phyloP scores from a whole-genome alignment of 1,140 invertebrate species.

The Neodiprion lecontei region DNA sequence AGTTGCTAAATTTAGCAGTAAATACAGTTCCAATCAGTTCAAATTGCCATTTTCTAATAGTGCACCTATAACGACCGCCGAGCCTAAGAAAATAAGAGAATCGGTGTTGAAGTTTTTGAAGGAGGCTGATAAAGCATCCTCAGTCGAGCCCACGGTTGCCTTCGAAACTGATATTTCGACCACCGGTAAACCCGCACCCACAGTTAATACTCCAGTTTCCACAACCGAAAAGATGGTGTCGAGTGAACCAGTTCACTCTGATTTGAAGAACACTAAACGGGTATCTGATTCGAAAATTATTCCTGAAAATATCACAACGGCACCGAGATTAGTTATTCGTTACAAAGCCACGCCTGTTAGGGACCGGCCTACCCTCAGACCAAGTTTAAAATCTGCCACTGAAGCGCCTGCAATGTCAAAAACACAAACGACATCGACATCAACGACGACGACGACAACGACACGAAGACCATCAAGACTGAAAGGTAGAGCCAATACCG shows the following conservation, averaged over 20 bases:
- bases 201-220: not conserved
- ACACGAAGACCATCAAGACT: not conserved
- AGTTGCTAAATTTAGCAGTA: constrained; percentile 37
- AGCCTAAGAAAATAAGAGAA: not conserved
- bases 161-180: not conserved
- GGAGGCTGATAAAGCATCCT: not conserved
- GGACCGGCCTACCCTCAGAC: not conserved
- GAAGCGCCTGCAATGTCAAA: not conserved
- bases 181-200: not conserved
- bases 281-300: not conserved
- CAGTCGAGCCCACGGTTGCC: not conserved
- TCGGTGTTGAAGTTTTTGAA: not conserved
- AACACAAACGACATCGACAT: not conserved
- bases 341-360: not conserved
- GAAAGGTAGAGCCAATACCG: not conserved
- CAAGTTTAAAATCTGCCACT: not conserved
- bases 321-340: not conserved
- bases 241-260: not conserved
- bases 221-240: not conserved
- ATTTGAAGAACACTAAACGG: not conserved
- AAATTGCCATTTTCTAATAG: not conserved
- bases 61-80: not conserved
- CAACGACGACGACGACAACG: not conserved
- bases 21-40: constrained; percentile 32
- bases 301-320: not conserved